A percentile compares a stretch with the other conserved stretches of the same genome.
phyloP scores from a whole-genome alignment of 2,113 vertebrate species.

The Pycnonotus jocosus region DNA sequence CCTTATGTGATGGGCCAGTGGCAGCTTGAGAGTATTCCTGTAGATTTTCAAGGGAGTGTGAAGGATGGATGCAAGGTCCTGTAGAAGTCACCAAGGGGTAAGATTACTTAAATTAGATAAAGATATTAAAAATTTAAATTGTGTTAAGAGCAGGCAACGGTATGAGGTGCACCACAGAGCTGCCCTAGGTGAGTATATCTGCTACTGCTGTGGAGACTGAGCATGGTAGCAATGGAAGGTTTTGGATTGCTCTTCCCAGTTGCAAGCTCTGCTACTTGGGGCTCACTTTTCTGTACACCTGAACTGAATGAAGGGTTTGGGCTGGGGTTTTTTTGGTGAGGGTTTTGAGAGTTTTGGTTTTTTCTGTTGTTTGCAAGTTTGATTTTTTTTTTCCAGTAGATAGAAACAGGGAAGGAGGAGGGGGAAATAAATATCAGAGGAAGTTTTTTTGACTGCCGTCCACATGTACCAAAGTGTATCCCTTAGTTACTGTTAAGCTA shows the following conservation, averaged over 20 bases:
- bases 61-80: neutral
- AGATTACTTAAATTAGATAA: neutral
- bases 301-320: neutral
- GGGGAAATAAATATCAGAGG: neutral
- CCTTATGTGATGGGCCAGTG: neutral
- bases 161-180: neutral
- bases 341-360: neutral
- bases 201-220: neutral
- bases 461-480: neutral
- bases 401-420: neutral
- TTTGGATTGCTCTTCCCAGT: neutral
- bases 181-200: neutral
- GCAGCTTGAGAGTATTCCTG: neutral
- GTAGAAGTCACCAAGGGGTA: neutral
- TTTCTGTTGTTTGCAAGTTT: neutral
- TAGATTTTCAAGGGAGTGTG: neutral
- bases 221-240: neutral
- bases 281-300: neutral
- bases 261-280: neutral
- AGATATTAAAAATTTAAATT: neutral
- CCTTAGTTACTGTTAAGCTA: neutral
- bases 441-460: neutral
- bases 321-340: neutral
- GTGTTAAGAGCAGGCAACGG: neutral
- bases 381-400: neutral